Percentiles rank a stretch among this genome's conserved stretches.
Evolutionary conservation across 2,113 vertebrate species (phyloP).

Genomic region (Leptosomus discolor): DNA sequence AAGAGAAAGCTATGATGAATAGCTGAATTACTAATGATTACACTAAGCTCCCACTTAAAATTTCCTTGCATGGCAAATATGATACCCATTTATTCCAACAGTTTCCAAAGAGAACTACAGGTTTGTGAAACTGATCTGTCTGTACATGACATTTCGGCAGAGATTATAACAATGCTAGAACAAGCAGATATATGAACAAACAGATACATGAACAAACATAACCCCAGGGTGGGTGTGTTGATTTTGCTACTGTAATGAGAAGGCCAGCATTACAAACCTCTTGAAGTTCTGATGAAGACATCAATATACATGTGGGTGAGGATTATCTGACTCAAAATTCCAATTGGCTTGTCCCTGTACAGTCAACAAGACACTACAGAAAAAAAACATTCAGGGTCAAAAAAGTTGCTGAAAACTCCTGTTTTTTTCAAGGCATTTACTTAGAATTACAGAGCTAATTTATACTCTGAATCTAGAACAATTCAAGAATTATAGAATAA

Average conservation of each 20-base stretch:
- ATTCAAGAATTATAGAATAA: not conserved
- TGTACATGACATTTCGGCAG: not conserved
- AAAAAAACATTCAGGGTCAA: not conserved
- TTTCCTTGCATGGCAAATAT: not conserved
- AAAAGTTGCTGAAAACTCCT: not conserved
- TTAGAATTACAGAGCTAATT: not conserved
- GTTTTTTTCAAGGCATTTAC: not conserved
- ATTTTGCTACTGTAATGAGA: not conserved
- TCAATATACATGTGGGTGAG: too few relatives aligned
- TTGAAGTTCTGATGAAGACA: not conserved
- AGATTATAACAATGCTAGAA: not conserved
- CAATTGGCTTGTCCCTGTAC: not conserved
- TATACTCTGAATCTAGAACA: not conserved
- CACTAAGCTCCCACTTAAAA: not conserved
- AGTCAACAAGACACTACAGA: not conserved
- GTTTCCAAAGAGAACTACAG: not conserved
- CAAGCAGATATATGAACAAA: not conserved
- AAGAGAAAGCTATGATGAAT: not conserved
- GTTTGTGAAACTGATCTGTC: not conserved
- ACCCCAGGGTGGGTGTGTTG: fast-evolving
- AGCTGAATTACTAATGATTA: not conserved
- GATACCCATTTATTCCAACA: not conserved
- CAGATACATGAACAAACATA: not conserved
- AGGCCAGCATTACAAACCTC: not conserved
- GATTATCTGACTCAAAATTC: not conserved